Conservation (phyloP, 2,113 vertebrate genomes). For the Phainopepla nitens region DNA sequence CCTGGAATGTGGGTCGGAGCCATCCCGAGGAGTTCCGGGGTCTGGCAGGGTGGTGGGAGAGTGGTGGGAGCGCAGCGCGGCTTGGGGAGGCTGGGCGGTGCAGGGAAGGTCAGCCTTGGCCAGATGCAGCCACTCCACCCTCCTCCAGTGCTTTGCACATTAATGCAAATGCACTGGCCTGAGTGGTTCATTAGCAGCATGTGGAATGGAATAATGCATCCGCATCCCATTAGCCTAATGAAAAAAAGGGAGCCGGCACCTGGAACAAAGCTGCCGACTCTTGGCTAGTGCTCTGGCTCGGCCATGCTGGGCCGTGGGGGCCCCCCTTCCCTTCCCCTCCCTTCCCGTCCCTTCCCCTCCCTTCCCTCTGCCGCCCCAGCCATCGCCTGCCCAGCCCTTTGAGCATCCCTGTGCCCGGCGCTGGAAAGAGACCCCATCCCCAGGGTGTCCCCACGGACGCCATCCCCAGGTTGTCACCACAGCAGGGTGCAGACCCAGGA, state of each 20-base stretch:
- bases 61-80: neutral
- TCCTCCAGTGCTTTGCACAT: conserved; percentile 60
- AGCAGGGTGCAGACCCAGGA: neutral
- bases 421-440: neutral
- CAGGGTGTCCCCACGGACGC: neutral
- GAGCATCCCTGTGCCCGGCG: neutral
- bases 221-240: conserved; percentile 74
- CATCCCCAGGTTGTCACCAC: neutral
- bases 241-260: conserved; percentile 70
- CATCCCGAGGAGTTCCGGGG: conserved; percentile 2
- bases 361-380: neutral
- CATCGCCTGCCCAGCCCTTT: neutral
- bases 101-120: conserved; percentile 34
- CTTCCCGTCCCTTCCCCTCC: neutral
- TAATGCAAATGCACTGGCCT: conserved; percentile 71
- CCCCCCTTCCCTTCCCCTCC: neutral
- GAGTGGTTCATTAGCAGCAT: conserved; percentile 72
- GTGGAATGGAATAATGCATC: conserved; percentile 72
- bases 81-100: neutral
- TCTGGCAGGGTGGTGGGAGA: neutral
- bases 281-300: conserved; percentile 54
- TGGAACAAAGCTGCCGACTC: conserved; percentile 69
- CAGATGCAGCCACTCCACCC: conserved; percentile 58
- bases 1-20: conserved; percentile 29
- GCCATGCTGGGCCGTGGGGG: neutral